Percentiles rank a stretch among this genome's conserved stretches.
Conservation (phyloP, 1,140 invertebrate genomes). For the Lordiphosa clarofinis region DNA sequence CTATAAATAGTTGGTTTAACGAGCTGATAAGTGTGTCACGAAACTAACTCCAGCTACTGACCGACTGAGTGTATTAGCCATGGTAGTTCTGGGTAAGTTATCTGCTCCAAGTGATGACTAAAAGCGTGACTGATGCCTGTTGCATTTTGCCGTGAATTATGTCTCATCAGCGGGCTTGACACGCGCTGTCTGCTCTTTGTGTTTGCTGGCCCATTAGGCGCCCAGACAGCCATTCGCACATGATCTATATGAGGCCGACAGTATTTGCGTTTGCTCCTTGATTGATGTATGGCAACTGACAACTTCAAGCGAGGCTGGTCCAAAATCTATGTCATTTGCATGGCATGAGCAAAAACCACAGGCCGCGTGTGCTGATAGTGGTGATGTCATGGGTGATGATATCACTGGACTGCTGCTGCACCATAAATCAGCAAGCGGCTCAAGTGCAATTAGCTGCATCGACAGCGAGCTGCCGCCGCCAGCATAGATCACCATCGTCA, state of each 20-base stretch:
- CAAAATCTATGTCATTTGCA: slow-evolving; percentile 12
- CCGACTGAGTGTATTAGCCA: no score
- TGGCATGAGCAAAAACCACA: slow-evolving; percentile 11
- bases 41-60: not conserved
- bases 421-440: slow-evolving; percentile 11
- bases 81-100: no score
- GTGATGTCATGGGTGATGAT: slow-evolving; percentile 16
- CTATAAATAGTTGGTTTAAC: not conserved
- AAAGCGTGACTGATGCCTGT: no score
- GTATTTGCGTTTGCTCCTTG: not conserved
- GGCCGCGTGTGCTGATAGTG: not conserved
- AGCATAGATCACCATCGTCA: slow-evolving; percentile 9
- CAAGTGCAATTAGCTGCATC: slow-evolving; percentile 5
- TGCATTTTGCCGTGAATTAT: no score
- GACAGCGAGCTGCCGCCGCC: not conserved
- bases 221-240: not conserved
- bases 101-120: no score
- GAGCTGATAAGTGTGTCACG: not conserved
- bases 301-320: not conserved
- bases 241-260: slow-evolving; percentile 6
- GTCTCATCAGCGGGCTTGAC: no score
- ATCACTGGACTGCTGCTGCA: slow-evolving; percentile 4
- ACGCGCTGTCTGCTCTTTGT: no score
- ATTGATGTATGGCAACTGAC: slow-evolving; percentile 9
- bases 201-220: not conserved